phyloP scores from a whole-genome alignment of 1,140 invertebrate genomes.

The Psix sp. region DNA sequence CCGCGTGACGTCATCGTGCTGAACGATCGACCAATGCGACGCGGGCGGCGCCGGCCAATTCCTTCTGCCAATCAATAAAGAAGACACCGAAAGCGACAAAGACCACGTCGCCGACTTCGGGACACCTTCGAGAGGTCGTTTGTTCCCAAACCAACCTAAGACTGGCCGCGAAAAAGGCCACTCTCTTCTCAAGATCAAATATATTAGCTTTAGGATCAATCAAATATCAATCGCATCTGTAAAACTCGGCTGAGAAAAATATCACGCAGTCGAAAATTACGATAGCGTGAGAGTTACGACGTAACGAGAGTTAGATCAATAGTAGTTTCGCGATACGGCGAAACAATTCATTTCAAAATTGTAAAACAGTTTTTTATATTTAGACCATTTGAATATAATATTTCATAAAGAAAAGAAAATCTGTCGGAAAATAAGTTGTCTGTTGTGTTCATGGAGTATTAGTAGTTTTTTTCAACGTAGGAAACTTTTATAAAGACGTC shows the following conservation, averaged over 20 bases:
- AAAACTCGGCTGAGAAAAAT: not conserved
- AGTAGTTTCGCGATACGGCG: slow-evolving; percentile 9
- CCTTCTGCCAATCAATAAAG: slow-evolving; percentile 73
- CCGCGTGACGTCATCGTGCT: slow-evolving; percentile 70
- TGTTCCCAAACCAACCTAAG: too few relatives aligned
- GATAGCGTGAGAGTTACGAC: slow-evolving; percentile 23
- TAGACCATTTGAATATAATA: too few relatives aligned
- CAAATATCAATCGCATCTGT: not conserved
- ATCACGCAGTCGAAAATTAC: slow-evolving; percentile 1
- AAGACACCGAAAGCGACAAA: slow-evolving; percentile 58
- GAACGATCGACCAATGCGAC: slow-evolving; percentile 74
- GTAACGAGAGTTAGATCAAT: slow-evolving; percentile 35
- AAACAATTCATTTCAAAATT: not conserved
- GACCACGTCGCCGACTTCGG: slow-evolving; percentile 42
- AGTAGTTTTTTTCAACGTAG: too few relatives aligned
- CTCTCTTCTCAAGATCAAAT: too few relatives aligned
- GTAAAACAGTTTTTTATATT: not conserved
- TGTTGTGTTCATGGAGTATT: too few relatives aligned
- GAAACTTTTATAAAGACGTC: too few relatives aligned
- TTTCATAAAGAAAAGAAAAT: too few relatives aligned
- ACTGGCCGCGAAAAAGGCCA: too few relatives aligned
- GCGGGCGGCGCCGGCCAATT: slow-evolving; percentile 75
- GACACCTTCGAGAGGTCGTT: not conserved
- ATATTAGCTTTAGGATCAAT: too few relatives aligned
- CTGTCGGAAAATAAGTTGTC: too few relatives aligned